A percentile compares a stretch with the other conserved stretches of the same genome.
Conservation (phyloP, 1,140 invertebrate species). For the Drosophila pachea region DNA sequence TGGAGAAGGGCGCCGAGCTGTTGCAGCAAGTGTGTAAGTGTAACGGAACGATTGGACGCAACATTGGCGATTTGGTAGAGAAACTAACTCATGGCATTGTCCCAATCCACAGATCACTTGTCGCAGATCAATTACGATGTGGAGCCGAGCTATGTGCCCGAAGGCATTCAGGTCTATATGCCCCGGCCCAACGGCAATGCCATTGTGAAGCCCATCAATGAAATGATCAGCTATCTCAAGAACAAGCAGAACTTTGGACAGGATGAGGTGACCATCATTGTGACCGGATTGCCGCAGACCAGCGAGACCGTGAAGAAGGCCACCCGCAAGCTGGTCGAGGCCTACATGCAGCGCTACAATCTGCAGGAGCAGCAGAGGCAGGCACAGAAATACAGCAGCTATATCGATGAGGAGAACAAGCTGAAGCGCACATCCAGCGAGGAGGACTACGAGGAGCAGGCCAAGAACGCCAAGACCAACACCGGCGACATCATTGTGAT, state of each 20-base stretch:
- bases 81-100: neutral
- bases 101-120: slow-evolving; percentile 50
- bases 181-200: slow-evolving; percentile 58
- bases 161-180: slow-evolving; percentile 51
- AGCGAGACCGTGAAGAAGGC: slow-evolving; percentile 55
- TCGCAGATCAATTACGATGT: slow-evolving; percentile 61
- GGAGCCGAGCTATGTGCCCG: slow-evolving; percentile 62
- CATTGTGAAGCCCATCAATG: slow-evolving; percentile 44
- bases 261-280: slow-evolving; percentile 71
- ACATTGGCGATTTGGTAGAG: no score
- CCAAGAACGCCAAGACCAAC: slow-evolving; percentile 48
- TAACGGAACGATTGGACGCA: no score
- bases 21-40: slow-evolving; percentile 64
- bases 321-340: slow-evolving; percentile 60
- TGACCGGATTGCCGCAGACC: slow-evolving; percentile 64
- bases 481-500: slow-evolving; percentile 65
- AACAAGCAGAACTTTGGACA: slow-evolving; percentile 60
- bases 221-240: slow-evolving; percentile 52
- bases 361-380: slow-evolving; percentile 57
- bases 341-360: slow-evolving; percentile 68
- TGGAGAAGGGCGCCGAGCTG: slow-evolving; percentile 63
- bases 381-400: slow-evolving; percentile 25
- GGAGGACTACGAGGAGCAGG: slow-evolving; percentile 55
- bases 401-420: slow-evolving; percentile 40
- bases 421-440: slow-evolving; percentile 61